Percentiles rank a stretch among this genome's conserved stretches.
These are phyloP conservation scores for Galaxea fascicularis DNA, from an alignment of 92 coral and sea anemone genomes.

Conservation along the genomic window DNA sequence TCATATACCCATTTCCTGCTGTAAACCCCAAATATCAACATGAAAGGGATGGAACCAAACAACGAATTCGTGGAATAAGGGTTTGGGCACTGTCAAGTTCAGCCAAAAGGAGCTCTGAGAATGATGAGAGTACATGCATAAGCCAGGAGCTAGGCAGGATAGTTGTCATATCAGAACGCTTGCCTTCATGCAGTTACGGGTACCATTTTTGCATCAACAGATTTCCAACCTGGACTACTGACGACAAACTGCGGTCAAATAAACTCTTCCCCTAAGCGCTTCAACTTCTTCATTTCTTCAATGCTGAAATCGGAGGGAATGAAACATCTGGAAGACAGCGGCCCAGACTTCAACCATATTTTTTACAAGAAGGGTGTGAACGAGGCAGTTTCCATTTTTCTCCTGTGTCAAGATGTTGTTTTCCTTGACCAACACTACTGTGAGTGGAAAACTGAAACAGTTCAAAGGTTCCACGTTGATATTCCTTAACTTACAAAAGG, in stretches of 20 bases:
- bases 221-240: constrained; percentile 10
- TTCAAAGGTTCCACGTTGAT: constrained; percentile 4
- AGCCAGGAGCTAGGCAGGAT: neutral
- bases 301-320: constrained; percentile 11
- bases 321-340: neutral
- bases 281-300: constrained; percentile 10
- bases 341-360: neutral
- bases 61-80: neutral
- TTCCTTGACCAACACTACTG: neutral
- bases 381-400: neutral
- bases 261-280: neutral
- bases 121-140: neutral
- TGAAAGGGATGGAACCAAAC: neutral
- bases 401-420: neutral
- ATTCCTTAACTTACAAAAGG: constrained; percentile 4
- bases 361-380: neutral
- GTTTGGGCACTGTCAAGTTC: neutral
- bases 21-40: neutral
- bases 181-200: neutral
- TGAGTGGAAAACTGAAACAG: neutral
- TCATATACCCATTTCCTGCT: neutral
- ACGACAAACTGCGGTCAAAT: neutral
- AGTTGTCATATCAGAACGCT: neutral
- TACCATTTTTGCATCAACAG: constrained; percentile 9
- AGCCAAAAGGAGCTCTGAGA: neutral